Evolutionary conservation across 1,140 invertebrate species (phyloP).

Genomic region (Odontomachus brunneus): DNA sequence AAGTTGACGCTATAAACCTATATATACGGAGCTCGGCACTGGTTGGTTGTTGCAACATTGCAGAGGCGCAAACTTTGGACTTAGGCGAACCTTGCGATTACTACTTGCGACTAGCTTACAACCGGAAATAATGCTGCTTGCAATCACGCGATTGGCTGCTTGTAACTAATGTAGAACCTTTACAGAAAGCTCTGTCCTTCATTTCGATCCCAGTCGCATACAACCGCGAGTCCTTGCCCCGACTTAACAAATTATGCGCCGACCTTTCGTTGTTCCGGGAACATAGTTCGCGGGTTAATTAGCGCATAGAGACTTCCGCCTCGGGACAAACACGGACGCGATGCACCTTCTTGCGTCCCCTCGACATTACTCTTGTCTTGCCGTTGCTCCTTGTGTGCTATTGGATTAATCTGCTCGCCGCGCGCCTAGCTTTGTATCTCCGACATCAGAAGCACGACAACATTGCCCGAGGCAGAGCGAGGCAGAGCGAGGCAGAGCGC

Average conservation of each 20-base stretch:
- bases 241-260: conserved; percentile 17
- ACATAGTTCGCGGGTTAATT: conserved; percentile 21
- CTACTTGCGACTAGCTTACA: no score
- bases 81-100: no score
- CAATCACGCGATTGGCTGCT: no score
- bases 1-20: no score
- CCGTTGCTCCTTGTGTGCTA: not conserved
- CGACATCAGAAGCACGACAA: conserved; percentile 29
- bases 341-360: conserved; percentile 7
- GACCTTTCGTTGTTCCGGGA: not conserved
- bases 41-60: no score
- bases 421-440: conserved; percentile 30
- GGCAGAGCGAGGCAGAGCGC: conserved; percentile 1
- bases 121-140: no score
- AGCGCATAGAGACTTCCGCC: conserved; percentile 32
- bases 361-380: no score
- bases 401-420: conserved; percentile 31
- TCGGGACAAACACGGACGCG: conserved; percentile 1
- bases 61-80: no score
- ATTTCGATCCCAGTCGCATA: not conserved
- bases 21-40: no score
- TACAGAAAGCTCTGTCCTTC: not conserved
- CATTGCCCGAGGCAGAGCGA: conserved; percentile 10
- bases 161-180: no score
- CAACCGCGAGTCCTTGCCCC: not conserved